Evolutionary conservation across 2,797 vertebrate species (phyloP).

Genomic region (Labeo calbasu): DNA sequence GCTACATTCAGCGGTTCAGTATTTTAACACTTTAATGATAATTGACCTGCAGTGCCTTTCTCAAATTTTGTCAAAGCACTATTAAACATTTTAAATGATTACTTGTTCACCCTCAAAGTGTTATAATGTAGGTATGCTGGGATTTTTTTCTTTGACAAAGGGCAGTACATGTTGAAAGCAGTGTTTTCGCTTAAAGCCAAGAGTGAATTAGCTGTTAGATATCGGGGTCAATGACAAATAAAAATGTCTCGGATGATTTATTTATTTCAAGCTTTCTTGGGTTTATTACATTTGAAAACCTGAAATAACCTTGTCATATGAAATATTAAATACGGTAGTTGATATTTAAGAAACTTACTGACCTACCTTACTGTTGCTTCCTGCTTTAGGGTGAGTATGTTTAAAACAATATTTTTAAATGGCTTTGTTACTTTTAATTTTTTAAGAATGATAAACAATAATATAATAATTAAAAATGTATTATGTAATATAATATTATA

Average conservation of each 20-base stretch:
- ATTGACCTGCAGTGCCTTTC: not conserved
- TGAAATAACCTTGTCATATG: not conserved
- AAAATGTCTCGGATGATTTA: not conserved
- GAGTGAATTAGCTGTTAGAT: not conserved
- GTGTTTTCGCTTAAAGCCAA: not conserved
- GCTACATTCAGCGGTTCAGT: not conserved
- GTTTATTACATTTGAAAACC: not conserved
- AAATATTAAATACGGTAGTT: not conserved
- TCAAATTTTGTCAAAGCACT: constrained; percentile 9
- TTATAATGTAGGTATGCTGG: not conserved
- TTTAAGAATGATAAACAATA: not conserved
- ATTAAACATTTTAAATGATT: not conserved
- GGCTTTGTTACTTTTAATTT: not conserved
- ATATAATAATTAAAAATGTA: not conserved
- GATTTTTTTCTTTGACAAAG: not conserved
- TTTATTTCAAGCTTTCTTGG: not conserved
- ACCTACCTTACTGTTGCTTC: not conserved
- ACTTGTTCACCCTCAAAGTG: not conserved
- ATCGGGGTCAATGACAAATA: not conserved
- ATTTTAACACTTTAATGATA: not conserved
- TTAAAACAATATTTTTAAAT: not conserved
- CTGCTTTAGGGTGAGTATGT: not conserved
- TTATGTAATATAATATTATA: no score
- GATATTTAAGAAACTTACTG: not conserved
- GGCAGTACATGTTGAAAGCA: not conserved